Base-by-base conservation (phyloP, 2,888 invertebrate genomes). In the Molanna angustata region DNA sequence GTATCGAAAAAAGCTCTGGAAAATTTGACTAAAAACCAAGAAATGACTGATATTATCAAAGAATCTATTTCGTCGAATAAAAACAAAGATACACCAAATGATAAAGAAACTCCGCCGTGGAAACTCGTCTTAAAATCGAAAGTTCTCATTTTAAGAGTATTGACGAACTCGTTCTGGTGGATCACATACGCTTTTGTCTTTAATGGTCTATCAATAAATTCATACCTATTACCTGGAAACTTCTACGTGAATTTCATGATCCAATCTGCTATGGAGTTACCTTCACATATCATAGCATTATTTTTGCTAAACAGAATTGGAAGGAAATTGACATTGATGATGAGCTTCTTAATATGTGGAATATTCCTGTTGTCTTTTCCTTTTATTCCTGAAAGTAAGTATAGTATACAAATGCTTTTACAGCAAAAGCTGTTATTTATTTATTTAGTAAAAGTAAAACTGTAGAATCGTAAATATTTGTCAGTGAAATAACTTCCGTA, bases 111-210 rank as follows among this genome's bases (percentile, higher is more conserved):
- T 1, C 71, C 76, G 1, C 63, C 66, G 1, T 68, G 75, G 42
- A 41, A 60, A 11, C 71, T 77, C 66, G 76, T 82, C 20, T 64
- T 83, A 11, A 75, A 71, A 63, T 82, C 83, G 1, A 72, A 71
- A 53, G 75, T 78, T 44, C 75, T 86, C 39, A 68, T 78, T 19
- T 68, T 74, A 22, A 73, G 86, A 62, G 68, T 85, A 54, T 57
- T 80, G 1, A 82, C 80, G 49, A 87, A 88, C 61, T 85, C 85
- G 6, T 82, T 86, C 62, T 80, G 88, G 63, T 90, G 90, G 90
- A 82, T 88, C 4, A 85, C 88, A 0, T 88, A 86, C 65, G 84
- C 87, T 0, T 84, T 90, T 62, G 84, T 90, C 3, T 91, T 88
- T 65, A 90, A 89, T 61, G 91, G 91, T 0, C 68, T 91, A 11